phyloP scores from a whole-genome alignment of 2,888 invertebrate species.

The Villa cingulata region DNA sequence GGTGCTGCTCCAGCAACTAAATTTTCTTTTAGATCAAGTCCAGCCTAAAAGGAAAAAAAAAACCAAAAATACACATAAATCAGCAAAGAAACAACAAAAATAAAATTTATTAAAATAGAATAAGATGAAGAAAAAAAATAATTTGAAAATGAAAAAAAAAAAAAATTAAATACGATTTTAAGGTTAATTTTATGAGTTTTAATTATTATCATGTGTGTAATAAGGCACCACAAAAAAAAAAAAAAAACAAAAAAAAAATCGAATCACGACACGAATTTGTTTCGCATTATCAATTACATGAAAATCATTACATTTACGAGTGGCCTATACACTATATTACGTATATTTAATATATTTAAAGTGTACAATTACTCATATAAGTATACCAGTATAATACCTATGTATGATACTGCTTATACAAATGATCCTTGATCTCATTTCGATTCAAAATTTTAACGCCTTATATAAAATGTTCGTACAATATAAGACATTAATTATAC shows the following conservation, averaged over 20 bases:
- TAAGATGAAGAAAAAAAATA: too few species aligned
- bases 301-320: neutral
- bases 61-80: slow-evolving; percentile 2
- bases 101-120: too few species aligned
- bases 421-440: slow-evolving; percentile 10
- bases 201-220: too few species aligned
- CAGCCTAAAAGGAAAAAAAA: slow-evolving; percentile 46
- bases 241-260: neutral
- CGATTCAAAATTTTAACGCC: neutral
- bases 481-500: too few species aligned
- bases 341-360: neutral
- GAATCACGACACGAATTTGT: too few species aligned
- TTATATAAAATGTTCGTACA: neutral
- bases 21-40: slow-evolving; percentile 80
- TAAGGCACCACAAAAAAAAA: too few species aligned
- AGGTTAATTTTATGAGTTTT: too few species aligned
- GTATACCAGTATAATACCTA: too few species aligned
- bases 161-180: too few species aligned
- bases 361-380: too few species aligned
- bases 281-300: too few species aligned
- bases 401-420: neutral
- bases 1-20: slow-evolving; percentile 65
- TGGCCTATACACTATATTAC: neutral
- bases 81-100: slow-evolving; percentile 1
- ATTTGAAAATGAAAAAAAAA: too few species aligned